Evolutionary conservation across 2,888 invertebrate species (phyloP), one percentile per base, ranked within the genome.

Genomic region (Drosophila conformis): DNA sequence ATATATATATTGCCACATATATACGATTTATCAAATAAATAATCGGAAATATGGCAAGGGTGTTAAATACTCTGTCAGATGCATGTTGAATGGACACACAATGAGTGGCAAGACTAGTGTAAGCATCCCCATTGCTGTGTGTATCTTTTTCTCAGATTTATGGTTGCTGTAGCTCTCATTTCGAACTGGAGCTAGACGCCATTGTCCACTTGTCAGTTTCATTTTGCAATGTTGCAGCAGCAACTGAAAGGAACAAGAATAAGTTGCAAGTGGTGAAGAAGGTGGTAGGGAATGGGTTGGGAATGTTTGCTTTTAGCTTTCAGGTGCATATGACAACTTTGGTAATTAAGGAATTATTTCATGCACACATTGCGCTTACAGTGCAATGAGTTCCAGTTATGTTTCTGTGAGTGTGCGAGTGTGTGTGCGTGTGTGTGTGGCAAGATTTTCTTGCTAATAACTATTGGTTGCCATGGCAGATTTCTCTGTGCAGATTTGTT

Each of bases 291-390:
- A 36, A 62, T n/a, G 60, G 15, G 21, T 0, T n/a, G 3, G 13
- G 8, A 29, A 62, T 15, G 60, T 35, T 35, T 49, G 29, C 31
- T 36, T 49, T 54, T 38, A 31, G 48, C 67, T 59, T 70, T 67
- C 73, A 73, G 70, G 51, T 83, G 82, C 72, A 73, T 58, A 65
- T 80, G 87, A 84, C 83, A 89, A 89, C 83, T 87, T 88, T 84
- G 87, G 89, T 89, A 89, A 87, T 87, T 87, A 87, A 85, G 87
- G 79, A 87, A 89, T 87, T 89, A 85, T 87, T 85, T 87, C 89
- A 86, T 77, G 87, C 83, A 83, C 86, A 89, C 59, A 73, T 68
- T 65, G 51, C 25, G 49, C 21, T 59, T 65, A 60, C 64, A 63
- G 69, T 61, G 42, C 59, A 67, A 62, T 61, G 53, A 65, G 49